phyloP scores from a whole-genome alignment of 1,140 invertebrate genomes.

The Zaprionus gabonicus region DNA sequence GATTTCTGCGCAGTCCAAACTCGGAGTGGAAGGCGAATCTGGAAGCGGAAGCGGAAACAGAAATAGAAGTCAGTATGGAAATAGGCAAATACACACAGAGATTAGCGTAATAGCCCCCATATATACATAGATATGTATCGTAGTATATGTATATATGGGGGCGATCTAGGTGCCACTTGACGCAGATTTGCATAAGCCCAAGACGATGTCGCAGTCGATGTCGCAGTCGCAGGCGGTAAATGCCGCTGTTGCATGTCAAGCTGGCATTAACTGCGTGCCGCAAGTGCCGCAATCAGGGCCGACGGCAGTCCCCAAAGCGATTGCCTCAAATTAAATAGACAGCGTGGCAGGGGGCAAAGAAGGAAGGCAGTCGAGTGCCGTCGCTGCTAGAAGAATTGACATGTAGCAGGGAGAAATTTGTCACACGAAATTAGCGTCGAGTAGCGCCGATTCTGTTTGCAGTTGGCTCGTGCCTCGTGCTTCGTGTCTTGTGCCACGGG shows the following conservation, averaged over 20 bases:
- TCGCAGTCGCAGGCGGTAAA: constrained; percentile 16
- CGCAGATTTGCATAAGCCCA: constrained; percentile 35
- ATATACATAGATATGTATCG: constrained; percentile 12
- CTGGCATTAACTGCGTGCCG: constrained; percentile 48
- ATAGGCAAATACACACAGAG: constrained; percentile 32
- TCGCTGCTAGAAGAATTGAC: constrained; percentile 58
- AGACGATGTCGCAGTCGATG: not conserved
- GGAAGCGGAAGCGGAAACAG: constrained; percentile 38
- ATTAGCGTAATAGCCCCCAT: constrained; percentile 27
- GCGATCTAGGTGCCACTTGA: constrained; percentile 1
- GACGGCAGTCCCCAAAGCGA: constrained; percentile 16
- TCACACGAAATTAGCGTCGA: constrained; percentile 75
- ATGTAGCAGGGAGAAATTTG: constrained; percentile 62
- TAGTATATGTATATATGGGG: constrained; percentile 11
- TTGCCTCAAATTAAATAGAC: constrained; percentile 44
- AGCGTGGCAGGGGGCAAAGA: not conserved
- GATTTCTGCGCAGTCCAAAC: constrained; percentile 54
- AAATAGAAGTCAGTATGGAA: constrained; percentile 12
- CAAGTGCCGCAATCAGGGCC: constrained; percentile 23
- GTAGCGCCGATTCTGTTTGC: not conserved
- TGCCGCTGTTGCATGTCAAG: constrained; percentile 60
- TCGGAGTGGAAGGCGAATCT: constrained; percentile 36
- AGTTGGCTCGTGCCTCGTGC: no score
- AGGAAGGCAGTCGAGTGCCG: not conserved
- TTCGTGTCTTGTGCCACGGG: no score